Base-by-base conservation (phyloP, 37 sponge, comb jelly and placozoan genomes). In the Haliclona indistincta region DNA sequence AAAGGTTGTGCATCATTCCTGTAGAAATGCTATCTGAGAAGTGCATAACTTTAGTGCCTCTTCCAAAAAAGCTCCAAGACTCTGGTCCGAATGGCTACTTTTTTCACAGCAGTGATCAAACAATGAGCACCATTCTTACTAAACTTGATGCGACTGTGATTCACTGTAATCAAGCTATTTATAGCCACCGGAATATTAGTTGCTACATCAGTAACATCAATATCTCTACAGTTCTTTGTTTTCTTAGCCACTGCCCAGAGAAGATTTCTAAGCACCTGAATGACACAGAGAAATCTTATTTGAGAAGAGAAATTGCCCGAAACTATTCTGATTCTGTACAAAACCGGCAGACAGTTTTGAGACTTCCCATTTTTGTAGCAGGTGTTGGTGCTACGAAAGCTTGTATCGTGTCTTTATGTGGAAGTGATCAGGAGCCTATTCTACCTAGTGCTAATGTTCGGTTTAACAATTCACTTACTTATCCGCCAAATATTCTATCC, bases 301-400 rank as follows among this genome's bases (percentile, higher is more conserved):
- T 17, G 13, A 47, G 51, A 47, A 58, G n/a, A 58, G 11, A 20
- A n/a, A 8, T 8, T n/a, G 26, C 23, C 7, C 6, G 6, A 25
- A 25, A 20, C 11, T 58, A n/a, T 58, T 6, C 22, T 11, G 28
- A n/a, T 58, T n/a, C n/a, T 8, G 6, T 58, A 11, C 13, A 25
- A n/a, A n/a, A n/a, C n/a, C n/a, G n/a, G n/a, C n/a, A n/a, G n/a
- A n/a, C n/a, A n/a, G n/a, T n/a, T n/a, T n/a, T n/a, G 26, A 11
- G n/a, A 20, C 70, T 87, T 0, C 76, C 81, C 56, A 44, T 87
- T 20, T 87, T 62, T 70, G 64, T 54, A 63, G 71, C 43, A 38
- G 85, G 85, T 38, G 70, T 81, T 35, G 82, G 71, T 4, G 37
- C n/a, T 32, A 17, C 51, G 15, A 13, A 1, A 4, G 7, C 20